Base-by-base conservation (phyloP, 1,140 invertebrate species). In the Pogonomyrmex barbatus region DNA sequence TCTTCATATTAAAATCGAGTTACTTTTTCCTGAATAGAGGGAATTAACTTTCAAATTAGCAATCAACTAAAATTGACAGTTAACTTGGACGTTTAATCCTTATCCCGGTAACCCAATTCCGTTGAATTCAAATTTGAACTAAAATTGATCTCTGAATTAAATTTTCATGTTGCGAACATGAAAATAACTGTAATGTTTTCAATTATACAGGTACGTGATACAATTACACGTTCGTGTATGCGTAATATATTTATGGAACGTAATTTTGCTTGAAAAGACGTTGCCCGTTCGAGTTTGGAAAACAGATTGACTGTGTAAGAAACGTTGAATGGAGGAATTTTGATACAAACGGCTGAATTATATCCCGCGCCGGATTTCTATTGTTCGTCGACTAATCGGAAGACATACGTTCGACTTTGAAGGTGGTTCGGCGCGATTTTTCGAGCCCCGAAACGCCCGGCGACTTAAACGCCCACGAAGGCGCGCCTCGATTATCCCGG, bases 401-500 rank as follows among this genome's bases (percentile, higher is more conserved):
- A 42, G 24, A 33, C 36, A 36, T 45, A 36, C 17, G 24, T 14
- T 47, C 17, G 12, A 30, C 17, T 39, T 73, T 33, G 3, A 39
- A 24, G 45, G 36, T 12, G 65, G 9, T 9, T 4, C 33, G 33
- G 50, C 56, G 33, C 65, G 54, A 62, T 73, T 81, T 68, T 71
- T 82, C 67, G 79, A 14, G 54, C 10, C 39, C 17, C 63, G 45
- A 42, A 70, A 58, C 47, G 12, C 42, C 17, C 62, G 24, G 42
- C 56, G 83, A 14, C 58, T 73, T n/a, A n/a, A 65, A 76, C 81
- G 68, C 52, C 84, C 81, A 76, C 67, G 50, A 73, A 47, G 50
- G 47, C 42, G 14, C 58, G 52, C 30, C 67, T 70, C 70, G 68
- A 65, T 84, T 67, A 68, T 84, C 62, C 62, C 17, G 63, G 33